Conservation (phyloP, 2,797 vertebrate species). For the Agapornis canus region DNA sequence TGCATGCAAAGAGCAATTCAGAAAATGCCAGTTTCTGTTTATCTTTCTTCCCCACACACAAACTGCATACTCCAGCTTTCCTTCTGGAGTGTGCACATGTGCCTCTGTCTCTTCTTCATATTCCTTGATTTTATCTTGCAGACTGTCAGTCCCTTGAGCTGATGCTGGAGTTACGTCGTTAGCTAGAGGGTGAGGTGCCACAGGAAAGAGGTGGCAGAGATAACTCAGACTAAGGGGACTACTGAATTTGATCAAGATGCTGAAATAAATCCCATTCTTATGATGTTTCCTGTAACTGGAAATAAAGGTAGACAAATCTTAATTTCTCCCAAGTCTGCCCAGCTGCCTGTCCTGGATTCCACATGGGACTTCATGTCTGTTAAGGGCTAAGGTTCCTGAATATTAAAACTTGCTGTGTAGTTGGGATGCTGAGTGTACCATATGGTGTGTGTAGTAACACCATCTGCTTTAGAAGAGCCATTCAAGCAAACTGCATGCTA, state of each 20-base stretch:
- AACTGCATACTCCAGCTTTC: not conserved
- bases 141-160: not conserved
- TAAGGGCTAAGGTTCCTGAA: not conserved
- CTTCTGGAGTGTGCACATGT: not conserved
- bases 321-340: not conserved
- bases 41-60: not conserved
- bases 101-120: not conserved
- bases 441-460: fast-evolving
- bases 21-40: not conserved
- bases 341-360: not conserved
- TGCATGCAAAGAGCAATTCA: not conserved
- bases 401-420: not conserved
- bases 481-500: not conserved
- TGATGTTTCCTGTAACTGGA: too few relatives aligned
- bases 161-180: not conserved
- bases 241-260: not conserved
- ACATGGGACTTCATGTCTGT: not conserved
- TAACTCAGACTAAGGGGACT: not conserved
- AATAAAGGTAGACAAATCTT: not conserved
- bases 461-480: not conserved
- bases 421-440: not conserved
- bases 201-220: not conserved
- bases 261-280: too few relatives aligned
- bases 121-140: not conserved
- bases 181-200: not conserved